Conservation (phyloP, 2,113 vertebrate genomes). For the Arenaria interpres region DNA sequence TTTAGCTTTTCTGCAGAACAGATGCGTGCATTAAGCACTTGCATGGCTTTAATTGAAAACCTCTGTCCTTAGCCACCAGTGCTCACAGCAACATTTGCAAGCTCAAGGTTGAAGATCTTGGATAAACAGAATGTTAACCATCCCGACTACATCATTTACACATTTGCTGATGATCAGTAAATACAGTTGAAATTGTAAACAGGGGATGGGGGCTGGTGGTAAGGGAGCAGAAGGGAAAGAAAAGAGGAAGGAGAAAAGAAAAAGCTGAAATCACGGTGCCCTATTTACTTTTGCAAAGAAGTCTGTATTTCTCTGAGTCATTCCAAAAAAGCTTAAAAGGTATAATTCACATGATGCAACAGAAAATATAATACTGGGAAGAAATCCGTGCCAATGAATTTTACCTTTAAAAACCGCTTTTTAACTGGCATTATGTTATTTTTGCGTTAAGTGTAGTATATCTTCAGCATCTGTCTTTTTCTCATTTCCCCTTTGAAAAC, state of each 20-base stretch:
- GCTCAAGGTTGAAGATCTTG: slow-evolving; percentile 35
- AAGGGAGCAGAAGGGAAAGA: background rate
- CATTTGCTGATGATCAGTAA: slow-evolving; percentile 36
- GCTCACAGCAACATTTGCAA: slow-evolving; percentile 44
- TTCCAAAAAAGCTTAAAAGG: background rate
- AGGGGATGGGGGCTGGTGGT: background rate
- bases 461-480: background rate
- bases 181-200: background rate
- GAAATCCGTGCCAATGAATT: background rate
- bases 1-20: slow-evolving; percentile 46
- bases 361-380: background rate
- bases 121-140: slow-evolving; percentile 29
- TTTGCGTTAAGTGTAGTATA: background rate
- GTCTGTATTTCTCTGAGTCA: background rate
- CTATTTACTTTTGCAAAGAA: background rate
- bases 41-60: slow-evolving; percentile 54
- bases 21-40: slow-evolving; percentile 37
- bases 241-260: background rate
- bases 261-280: background rate
- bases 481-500: background rate
- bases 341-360: background rate
- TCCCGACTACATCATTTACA: background rate
- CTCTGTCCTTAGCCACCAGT: slow-evolving; percentile 54
- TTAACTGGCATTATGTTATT: background rate
- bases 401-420: background rate